phyloP scores from a whole-genome alignment of 1,140 invertebrate genomes.

The Cotesia chilonis region DNA sequence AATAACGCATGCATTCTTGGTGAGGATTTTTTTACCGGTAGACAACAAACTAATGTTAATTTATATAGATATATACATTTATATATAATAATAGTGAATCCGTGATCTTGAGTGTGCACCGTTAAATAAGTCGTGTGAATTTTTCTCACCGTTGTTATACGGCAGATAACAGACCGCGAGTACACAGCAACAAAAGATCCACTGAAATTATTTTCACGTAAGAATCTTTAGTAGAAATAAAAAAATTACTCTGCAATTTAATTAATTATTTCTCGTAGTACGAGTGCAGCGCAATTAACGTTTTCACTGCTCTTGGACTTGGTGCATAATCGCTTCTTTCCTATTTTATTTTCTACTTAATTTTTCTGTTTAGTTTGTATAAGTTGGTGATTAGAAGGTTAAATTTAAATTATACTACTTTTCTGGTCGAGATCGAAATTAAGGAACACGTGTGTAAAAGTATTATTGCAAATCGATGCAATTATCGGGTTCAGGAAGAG shows the following conservation, averaged over 20 bases:
- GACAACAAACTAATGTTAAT: background rate
- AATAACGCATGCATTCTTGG: background rate
- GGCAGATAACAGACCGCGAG: constrained; percentile 48
- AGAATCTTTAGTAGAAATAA: constrained; percentile 32
- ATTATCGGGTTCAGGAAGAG: constrained; percentile 9
- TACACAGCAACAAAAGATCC: constrained; percentile 39
- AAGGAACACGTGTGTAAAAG: too few species aligned
- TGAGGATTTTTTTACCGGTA: background rate
- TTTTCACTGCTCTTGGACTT: constrained; percentile 58
- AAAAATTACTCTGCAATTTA: constrained; percentile 46
- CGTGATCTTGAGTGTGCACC: constrained; percentile 57
- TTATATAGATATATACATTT: too few species aligned
- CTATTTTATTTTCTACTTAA: constrained; percentile 46
- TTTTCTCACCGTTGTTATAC: constrained; percentile 59
- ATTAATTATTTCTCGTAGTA: constrained; percentile 58
- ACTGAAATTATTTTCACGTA: background rate
- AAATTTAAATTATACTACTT: constrained; percentile 1
- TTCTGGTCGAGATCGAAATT: constrained; percentile 37
- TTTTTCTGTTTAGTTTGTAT: constrained; percentile 35
- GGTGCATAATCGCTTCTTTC: constrained; percentile 33
- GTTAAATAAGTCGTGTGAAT: constrained; percentile 55
- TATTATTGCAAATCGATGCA: too few species aligned
- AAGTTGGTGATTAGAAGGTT: too few species aligned
- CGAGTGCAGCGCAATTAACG: constrained; percentile 49
- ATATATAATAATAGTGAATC: constrained; percentile 29